Evolutionary conservation across 2,888 invertebrate species (phyloP).

Genomic region (Azorinus chamasolen): DNA sequence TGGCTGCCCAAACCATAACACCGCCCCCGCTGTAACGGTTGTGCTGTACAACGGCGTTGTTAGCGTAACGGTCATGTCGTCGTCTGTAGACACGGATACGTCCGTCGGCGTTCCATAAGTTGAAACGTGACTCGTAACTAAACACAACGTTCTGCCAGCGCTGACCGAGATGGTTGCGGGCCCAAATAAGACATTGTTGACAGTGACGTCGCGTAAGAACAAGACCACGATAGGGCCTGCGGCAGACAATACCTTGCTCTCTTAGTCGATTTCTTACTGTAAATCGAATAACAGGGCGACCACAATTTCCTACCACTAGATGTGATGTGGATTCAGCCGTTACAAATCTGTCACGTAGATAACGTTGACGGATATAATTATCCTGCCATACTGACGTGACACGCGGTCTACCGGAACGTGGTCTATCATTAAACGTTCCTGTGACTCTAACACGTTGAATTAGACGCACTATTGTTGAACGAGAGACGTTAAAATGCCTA

Average conservation of each 20-base stretch:
- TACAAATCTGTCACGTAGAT: too few species aligned
- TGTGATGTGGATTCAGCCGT: too few species aligned
- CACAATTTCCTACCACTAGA: constrained; percentile 26
- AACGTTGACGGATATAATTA: too few species aligned
- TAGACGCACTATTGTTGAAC: neutral
- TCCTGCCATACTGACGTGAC: neutral
- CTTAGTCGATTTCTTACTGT: constrained; percentile 42
- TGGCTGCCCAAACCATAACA: too few species aligned
- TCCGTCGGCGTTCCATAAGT: constrained; percentile 28
- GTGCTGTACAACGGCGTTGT: constrained; percentile 20
- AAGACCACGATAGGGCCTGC: constrained; percentile 15
- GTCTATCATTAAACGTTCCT: constrained; percentile 8
- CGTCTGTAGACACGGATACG: constrained; percentile 24
- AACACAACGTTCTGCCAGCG: constrained; percentile 21
- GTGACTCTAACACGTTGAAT: constrained; percentile 1
- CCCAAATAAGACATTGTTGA: constrained; percentile 7
- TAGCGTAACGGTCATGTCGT: constrained; percentile 28
- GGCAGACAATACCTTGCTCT: constrained; percentile 16
- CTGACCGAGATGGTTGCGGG: constrained; percentile 11
- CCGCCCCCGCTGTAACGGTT: constrained; percentile 30
- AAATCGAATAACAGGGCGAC: constrained; percentile 12
- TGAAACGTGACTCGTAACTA: constrained; percentile 19
- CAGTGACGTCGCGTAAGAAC: too few species aligned
- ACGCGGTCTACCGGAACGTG: constrained; percentile 5
- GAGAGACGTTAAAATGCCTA: constrained; percentile 2